A percentile compares a stretch with the other conserved stretches of the same genome.
Evolutionary conservation across 1,140 invertebrate species (phyloP).

Genomic region (Parasteatoda tepidariorum): DNA sequence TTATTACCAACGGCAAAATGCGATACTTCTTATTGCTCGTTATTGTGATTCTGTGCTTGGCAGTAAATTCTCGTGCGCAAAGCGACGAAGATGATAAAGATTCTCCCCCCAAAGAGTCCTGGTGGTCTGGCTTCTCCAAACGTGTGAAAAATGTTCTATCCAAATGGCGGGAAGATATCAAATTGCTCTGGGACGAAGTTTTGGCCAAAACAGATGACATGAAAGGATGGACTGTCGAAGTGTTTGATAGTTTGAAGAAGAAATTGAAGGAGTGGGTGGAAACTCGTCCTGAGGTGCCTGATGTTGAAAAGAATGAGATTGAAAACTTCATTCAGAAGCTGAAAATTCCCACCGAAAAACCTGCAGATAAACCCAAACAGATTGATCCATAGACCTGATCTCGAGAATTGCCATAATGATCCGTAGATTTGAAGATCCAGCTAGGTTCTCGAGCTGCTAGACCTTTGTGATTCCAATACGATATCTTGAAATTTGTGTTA

Average conservation of each 20-base stretch:
- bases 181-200: conserved; percentile 41
- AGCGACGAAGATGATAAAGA: conserved; percentile 9
- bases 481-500: too few relatives aligned
- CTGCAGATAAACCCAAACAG: not conserved
- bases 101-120: not conserved
- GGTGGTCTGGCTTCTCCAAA: conserved; percentile 40
- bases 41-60: not conserved
- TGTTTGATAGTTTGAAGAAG: conserved; percentile 39
- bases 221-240: conserved; percentile 28
- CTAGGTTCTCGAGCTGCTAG: too few relatives aligned
- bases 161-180: conserved; percentile 42
- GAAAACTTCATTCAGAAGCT: conserved; percentile 50
- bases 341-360: conserved; percentile 9
- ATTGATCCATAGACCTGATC: not conserved
- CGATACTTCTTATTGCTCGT: not conserved
- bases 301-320: conserved; percentile 56
- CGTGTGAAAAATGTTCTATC: conserved; percentile 18
- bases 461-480: too few relatives aligned
- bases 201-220: conserved; percentile 43
- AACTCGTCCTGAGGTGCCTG: conserved; percentile 25
- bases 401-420: too few relatives aligned
- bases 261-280: conserved; percentile 52
- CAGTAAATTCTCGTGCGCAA: not conserved
- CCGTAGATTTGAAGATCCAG: too few relatives aligned
- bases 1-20: not conserved